These are phyloP conservation scores for Tragelaphus strepsiceros DNA, from an alignment of 2,113 vertebrate genomes.

Conservation along the genomic window DNA sequence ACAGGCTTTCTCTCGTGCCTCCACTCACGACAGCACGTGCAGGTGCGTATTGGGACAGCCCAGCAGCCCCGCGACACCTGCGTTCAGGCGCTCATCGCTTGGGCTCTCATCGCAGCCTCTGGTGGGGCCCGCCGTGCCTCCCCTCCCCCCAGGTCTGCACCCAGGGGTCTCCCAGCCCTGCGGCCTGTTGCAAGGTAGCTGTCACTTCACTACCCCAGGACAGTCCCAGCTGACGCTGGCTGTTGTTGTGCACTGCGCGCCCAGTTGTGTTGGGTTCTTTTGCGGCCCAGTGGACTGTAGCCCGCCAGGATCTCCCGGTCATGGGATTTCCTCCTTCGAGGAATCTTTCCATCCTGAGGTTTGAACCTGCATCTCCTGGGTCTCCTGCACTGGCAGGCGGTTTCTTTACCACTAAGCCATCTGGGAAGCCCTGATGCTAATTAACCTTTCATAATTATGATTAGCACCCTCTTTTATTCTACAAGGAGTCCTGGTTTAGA, in stretches of 20 bases:
- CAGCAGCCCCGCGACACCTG: background rate
- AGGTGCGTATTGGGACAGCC: background rate
- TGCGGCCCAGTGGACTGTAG: background rate
- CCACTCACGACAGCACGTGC: accelerated
- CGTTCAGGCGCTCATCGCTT: background rate
- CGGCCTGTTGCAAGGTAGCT: background rate
- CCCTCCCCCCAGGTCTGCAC: background rate
- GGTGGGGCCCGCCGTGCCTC: accelerated
- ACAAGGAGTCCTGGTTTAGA: background rate
- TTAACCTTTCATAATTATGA: too few species aligned
- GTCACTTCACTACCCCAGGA: too few species aligned
- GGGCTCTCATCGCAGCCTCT: background rate
- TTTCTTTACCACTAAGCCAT: background rate
- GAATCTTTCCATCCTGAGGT: background rate
- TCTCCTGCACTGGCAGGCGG: background rate
- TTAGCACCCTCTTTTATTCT: background rate
- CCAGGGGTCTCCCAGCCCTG: background rate
- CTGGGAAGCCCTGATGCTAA: background rate
- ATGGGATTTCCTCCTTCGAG: background rate
- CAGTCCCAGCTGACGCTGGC: background rate
- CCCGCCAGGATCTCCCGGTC: background rate
- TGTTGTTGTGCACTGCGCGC: accelerated
- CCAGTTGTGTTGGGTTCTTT: background rate
- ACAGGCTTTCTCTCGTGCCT: background rate
- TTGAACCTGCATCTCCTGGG: background rate